Base-by-base conservation (phyloP, 2,797 vertebrate species). In the Tokudaia muenninki region DNA sequence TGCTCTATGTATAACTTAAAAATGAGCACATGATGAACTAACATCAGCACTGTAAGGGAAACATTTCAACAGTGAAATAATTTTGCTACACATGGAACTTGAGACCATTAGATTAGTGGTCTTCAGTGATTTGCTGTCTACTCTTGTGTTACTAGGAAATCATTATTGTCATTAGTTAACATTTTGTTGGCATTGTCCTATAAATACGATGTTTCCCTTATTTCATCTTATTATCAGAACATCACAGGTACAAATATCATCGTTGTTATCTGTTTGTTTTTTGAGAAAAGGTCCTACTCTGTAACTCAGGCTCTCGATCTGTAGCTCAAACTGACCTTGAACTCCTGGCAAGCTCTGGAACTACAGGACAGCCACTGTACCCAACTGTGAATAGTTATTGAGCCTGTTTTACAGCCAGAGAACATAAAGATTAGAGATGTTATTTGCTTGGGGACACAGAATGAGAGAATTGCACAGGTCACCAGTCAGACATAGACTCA, bases 191-290 rank as follows among this genome's bases (percentile, higher is more conserved):
- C 41, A 90, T 93, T 78, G n/a, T 70, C 41, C 55, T 92, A 81
- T 92, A 81, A 72, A 67, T 37, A 52, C 11, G 79, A 9, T 52
- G 10, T 13, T n/a, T 63, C 87, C 8, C 17, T 80, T 61, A 52
- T 84, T 95, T 86, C 50, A 90, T 87, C 95, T 94, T 94, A 83
- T 94, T 96, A 86, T 83, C n/a, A 77, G 4, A 83, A 57, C 4
- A 96, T 13, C 19, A 13, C 41, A 34, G 31, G 41, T 37, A 67
- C 21, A 87, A 24, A n/a, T 17, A 24, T 50, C 47, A 67, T 50
- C 50, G 2, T 9, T 17, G 21, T 86, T 13, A n/a, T 21, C 50
- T 79, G 19, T 80, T 52, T n/a, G 41, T 13, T 77, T 59, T 59
- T 61, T 59, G 21, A 47, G 41, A 26, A 8, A 63, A 34, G 31